Base-by-base conservation (phyloP, 2,797 vertebrate species). In the Anabacerthia variegaticeps region DNA sequence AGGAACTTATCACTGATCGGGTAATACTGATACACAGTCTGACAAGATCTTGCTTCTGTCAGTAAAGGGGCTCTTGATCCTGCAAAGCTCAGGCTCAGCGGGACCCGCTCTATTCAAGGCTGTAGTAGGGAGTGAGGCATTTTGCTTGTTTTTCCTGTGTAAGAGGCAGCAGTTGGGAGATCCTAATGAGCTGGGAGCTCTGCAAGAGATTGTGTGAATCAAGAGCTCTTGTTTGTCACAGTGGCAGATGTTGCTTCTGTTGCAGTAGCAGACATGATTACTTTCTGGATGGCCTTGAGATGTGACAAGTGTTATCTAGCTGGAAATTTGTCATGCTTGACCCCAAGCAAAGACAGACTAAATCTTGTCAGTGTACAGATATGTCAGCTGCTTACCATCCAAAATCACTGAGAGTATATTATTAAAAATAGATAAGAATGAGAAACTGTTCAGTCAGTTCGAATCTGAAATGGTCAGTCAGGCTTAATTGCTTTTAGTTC, bases 261-360 rank as follows among this genome's bases (percentile, higher is more conserved):
- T 66, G 63, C 0, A 94, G 90, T 83, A 92, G 92, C 80, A 88
- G 83, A 63, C 80, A 27, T 55, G 73, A 86, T 95, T 95, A 52
- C 66, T 90, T 83, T 79, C 67, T 94, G 59, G 63, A 86, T 76
- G 48, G 69, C 59, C 77, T 88, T 93, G 82, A 92, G 94, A 93
- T 88, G 77, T 95, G 94, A 95, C 88, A 95, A 81, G 92, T 88
- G 58, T 88, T 95, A 92, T 86, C 85, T 95, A 74, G 26, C 73
- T 95, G 67, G 58, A 93, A 94, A 94, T 95, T 95, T 90, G 90
- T 94, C 63, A 63, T 84, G 69, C 93, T 81, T 93, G 85, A 97
- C 93, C 95, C 90, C 62, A 76, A 94, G 94, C 83, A 76, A 93
- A 94, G 76, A 36, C 18, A 41, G 55, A 93, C 61, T 84, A 84